These are phyloP conservation scores for Ateles fusciceps DNA, from an alignment of 2,797 vertebrate genomes.

Conservation along the genomic window DNA sequence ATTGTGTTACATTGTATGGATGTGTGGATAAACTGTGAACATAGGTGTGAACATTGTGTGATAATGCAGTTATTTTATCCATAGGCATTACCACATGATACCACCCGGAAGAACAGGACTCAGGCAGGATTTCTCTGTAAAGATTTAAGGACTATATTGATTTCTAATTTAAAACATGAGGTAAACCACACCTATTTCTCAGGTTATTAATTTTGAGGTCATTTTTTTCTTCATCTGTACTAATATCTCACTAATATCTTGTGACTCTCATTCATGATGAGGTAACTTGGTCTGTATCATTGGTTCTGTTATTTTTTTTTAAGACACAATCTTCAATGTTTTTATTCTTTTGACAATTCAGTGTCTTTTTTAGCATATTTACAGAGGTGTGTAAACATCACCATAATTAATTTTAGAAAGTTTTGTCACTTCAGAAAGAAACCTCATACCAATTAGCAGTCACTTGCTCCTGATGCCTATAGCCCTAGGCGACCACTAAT, in stretches of 20 bases:
- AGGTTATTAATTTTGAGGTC: slow-evolving; percentile 28
- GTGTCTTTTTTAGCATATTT: background rate
- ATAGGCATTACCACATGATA: background rate
- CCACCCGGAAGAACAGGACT: background rate
- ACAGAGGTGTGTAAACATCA: background rate
- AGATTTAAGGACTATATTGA: slow-evolving; percentile 29
- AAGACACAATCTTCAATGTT: background rate
- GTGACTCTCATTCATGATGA: background rate
- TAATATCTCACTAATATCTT: background rate
- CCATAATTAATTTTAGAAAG: background rate
- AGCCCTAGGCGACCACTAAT: background rate
- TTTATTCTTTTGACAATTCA: background rate
- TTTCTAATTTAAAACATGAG: slow-evolving; percentile 13
- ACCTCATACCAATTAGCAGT: background rate
- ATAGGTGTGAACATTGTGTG: background rate
- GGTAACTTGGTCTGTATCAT: background rate
- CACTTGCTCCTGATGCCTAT: background rate
- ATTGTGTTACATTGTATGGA: background rate
- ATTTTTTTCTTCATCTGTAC: slow-evolving; percentile 10
- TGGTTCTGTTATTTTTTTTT: background rate
- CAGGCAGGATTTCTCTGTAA: background rate
- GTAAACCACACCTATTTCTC: background rate
- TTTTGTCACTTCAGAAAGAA: background rate
- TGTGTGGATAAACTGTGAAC: background rate
- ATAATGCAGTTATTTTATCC: slow-evolving; percentile 19